Evolutionary conservation across 2,113 vertebrate genomes (phyloP).

Genomic region (Microcebus tavaratra): DNA sequence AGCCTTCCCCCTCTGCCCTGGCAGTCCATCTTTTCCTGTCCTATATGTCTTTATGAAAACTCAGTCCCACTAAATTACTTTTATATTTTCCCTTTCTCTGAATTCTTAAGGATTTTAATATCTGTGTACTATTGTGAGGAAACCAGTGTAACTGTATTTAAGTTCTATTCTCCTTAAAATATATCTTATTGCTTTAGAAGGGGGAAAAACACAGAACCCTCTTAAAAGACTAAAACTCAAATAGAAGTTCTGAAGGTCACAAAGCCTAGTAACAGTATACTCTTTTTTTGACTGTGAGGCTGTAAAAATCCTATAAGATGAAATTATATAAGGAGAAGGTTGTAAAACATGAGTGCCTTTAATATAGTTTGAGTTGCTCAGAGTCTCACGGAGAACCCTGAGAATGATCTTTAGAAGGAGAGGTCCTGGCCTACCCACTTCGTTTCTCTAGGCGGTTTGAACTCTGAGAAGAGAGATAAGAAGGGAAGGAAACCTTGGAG

Average conservation of each 20-base stretch:
- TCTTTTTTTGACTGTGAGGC: not conserved
- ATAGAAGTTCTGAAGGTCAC: not conserved
- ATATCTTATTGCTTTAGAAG: not conserved
- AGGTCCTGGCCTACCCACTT: accelerated
- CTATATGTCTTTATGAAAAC: not conserved
- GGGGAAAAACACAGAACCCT: not conserved
- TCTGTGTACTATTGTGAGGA: not conserved
- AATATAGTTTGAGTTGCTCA: not conserved
- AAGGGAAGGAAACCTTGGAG: not conserved
- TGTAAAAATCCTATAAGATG: not conserved
- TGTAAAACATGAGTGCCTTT: not conserved
- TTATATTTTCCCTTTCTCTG: not conserved
- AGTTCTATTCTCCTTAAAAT: not conserved
- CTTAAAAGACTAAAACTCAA: not conserved
- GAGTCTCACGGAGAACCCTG: not conserved
- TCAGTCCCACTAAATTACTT: not conserved
- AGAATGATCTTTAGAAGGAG: not conserved
- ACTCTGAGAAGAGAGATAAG: not conserved
- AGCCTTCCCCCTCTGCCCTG: not conserved
- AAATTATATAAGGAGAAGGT: not conserved
- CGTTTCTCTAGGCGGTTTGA: not conserved
- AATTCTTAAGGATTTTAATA: not conserved
- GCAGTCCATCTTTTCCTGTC: not conserved
- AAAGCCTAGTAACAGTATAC: not conserved
- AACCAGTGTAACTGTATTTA: not conserved